A percentile compares a stretch with the other conserved stretches of the same genome.
Conservation (phyloP, 2,797 vertebrate genomes). For the Platyrinchus mystaceus region DNA sequence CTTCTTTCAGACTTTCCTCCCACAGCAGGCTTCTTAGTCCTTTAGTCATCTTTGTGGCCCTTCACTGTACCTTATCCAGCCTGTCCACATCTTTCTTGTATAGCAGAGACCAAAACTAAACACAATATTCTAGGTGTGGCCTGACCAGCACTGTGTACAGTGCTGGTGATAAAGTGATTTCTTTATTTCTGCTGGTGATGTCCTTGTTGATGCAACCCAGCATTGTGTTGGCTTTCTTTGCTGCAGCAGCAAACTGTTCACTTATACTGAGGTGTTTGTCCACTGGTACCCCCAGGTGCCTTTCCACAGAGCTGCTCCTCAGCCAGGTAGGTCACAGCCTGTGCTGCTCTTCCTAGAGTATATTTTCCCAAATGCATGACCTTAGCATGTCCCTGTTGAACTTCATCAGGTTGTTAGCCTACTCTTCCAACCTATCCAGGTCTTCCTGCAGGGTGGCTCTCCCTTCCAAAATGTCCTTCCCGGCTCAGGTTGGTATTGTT, state of each 20-base stretch:
- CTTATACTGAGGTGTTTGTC: background rate
- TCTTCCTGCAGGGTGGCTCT: background rate
- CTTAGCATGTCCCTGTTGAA: background rate
- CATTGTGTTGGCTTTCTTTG: background rate
- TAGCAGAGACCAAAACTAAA: background rate
- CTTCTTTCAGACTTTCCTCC: background rate
- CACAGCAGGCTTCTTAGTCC: background rate
- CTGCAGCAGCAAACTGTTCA: background rate
- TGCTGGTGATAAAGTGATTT: background rate
- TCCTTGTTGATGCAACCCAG: background rate
- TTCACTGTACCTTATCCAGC: background rate
- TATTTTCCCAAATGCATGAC: background rate
- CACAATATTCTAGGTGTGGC: background rate
- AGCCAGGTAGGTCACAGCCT: background rate
- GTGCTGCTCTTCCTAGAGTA: background rate
- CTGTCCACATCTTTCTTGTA: background rate
- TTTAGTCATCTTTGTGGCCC: background rate
- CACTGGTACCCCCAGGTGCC: background rate
- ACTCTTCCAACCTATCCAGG: background rate
- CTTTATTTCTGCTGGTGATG: background rate
- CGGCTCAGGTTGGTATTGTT: background rate
- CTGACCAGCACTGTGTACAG: background rate
- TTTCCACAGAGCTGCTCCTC: background rate
- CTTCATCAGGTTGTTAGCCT: no score
- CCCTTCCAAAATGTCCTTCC: background rate